Percentiles rank a stretch among this genome's conserved stretches.
Conservation (phyloP, 2,888 invertebrate genomes). For the Trichogramma dendrolimi region DNA sequence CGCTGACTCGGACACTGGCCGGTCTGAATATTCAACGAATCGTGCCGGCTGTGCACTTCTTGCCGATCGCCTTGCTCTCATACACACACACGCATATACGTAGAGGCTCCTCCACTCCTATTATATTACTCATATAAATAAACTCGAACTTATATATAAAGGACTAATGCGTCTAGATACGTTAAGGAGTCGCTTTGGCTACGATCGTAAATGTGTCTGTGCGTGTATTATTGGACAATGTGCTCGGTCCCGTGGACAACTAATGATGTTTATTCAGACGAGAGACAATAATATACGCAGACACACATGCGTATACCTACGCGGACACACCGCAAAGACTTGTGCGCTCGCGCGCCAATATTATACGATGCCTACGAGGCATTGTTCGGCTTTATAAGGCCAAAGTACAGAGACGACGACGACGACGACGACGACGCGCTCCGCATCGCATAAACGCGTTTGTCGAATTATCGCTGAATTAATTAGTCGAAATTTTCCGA, state of each 20-base stretch:
- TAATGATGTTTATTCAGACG: conserved; percentile 28
- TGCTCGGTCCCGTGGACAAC: conserved; percentile 6
- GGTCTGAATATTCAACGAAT: too few species aligned
- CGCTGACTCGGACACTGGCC: too few species aligned
- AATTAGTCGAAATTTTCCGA: neutral
- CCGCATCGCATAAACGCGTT: neutral
- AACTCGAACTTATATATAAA: neutral
- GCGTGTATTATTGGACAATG: neutral
- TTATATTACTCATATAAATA: too few species aligned
- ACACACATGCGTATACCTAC: neutral
- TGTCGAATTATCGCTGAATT: neutral
- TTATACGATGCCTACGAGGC: neutral
- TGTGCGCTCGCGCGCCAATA: too few species aligned
- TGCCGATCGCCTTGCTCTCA: too few species aligned
- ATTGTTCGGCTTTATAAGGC: conserved; percentile 23
- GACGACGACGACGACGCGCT: neutral
- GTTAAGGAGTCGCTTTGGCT: conserved; percentile 12
- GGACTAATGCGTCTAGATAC: conserved; percentile 25
- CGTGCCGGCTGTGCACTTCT: too few species aligned
- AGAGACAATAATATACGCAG: conserved; percentile 23
- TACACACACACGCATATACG: too few species aligned
- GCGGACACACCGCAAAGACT: too few species aligned
- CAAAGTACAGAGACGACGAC: too few species aligned
- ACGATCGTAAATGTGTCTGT: conserved; percentile 5
- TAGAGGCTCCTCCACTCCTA: too few species aligned